Evolutionary conservation across 1,140 invertebrate genomes (phyloP).

Genomic region (Trichonephila inaurata): DNA sequence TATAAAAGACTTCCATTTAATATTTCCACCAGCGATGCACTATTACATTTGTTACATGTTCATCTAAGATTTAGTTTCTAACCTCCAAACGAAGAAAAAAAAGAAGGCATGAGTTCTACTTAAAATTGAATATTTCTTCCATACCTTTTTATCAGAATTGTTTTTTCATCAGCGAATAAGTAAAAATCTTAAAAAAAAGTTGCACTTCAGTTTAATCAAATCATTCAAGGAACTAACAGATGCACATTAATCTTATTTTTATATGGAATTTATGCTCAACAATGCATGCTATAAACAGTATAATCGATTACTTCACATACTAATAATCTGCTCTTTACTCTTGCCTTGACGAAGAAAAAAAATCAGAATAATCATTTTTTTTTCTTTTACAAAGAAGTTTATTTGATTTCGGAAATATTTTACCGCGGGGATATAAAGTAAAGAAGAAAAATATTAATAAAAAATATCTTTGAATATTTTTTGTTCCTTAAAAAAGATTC

Average conservation of each 20-base stretch:
- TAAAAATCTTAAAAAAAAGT: not conserved
- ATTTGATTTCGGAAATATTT: conserved; percentile 17
- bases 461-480: not conserved
- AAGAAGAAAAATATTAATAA: not conserved
- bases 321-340: not conserved
- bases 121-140: too few relatives aligned
- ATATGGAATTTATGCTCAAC: not conserved
- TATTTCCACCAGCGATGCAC: too few relatives aligned
- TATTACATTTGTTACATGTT: not conserved
- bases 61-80: too few relatives aligned
- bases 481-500: not conserved
- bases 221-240: not conserved
- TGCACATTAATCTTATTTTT: not conserved
- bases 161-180: not conserved
- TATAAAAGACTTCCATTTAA: too few relatives aligned
- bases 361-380: not conserved
- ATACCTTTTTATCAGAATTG: too few relatives aligned
- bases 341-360: not conserved
- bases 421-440: not conserved
- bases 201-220: not conserved
- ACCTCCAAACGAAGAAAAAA: too few relatives aligned
- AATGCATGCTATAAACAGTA: not conserved
- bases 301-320: conserved; percentile 1
- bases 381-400: not conserved
- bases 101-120: too few relatives aligned